These are phyloP conservation scores for Tenodera sinensis DNA, from an alignment of 2,888 invertebrate genomes.

Conservation along the genomic window DNA sequence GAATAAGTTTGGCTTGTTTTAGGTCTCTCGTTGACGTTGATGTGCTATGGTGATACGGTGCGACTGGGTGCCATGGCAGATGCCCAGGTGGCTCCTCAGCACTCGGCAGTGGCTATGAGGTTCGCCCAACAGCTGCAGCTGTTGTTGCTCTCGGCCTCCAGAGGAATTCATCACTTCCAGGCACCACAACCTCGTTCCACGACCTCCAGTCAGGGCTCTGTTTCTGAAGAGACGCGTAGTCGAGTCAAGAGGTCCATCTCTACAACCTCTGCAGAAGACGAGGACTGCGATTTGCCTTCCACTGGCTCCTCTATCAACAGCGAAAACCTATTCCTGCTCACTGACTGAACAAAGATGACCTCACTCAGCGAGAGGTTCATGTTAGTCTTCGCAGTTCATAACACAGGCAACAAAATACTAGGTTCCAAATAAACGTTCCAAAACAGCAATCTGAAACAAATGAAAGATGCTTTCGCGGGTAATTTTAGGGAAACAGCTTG, in stretches of 20 bases:
- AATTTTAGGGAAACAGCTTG: too few species aligned
- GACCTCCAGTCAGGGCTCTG: not conserved
- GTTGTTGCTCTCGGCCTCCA: conserved; percentile 25
- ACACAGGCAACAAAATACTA: too few species aligned
- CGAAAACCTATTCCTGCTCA: not conserved
- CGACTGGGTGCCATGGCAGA: conserved; percentile 69
- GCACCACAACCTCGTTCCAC: not conserved
- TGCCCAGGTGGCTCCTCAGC: conserved; percentile 63
- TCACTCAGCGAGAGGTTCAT: too few species aligned
- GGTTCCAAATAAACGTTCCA: too few species aligned
- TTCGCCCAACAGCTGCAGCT: conserved; percentile 36
- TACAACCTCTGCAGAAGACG: not conserved
- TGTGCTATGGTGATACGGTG: conserved; percentile 62
- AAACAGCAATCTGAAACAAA: too few species aligned
- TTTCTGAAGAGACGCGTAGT: not conserved
- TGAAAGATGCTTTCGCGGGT: too few species aligned
- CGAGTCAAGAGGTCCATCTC: not conserved
- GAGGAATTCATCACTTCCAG: not conserved
- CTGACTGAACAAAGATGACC: not conserved
- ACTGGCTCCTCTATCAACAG: not conserved
- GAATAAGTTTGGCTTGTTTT: conserved; percentile 35
- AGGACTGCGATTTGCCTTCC: not conserved
- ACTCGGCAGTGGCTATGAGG: conserved; percentile 50
- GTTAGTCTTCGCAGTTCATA: too few species aligned
- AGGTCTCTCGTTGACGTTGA: conserved; percentile 71